Evolutionary conservation across 2,797 vertebrate species (phyloP).

Genomic region (Coregonus suidteri): DNA sequence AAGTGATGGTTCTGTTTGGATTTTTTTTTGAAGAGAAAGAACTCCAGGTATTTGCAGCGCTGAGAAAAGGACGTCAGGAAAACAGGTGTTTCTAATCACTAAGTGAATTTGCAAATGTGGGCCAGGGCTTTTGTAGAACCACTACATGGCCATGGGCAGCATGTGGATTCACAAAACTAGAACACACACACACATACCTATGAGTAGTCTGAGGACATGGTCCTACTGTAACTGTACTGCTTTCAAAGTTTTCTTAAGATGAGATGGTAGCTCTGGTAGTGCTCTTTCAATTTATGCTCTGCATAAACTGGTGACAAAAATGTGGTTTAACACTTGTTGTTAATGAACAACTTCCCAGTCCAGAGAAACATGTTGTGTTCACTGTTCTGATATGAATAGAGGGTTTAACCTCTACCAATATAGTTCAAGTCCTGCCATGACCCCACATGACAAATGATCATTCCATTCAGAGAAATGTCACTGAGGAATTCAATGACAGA

Average conservation of each 20-base stretch:
- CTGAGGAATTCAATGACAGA: neutral
- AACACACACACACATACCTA: no score
- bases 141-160: conserved; percentile 35
- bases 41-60: conserved; percentile 37
- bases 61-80: conserved; percentile 20
- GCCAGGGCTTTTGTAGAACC: neutral
- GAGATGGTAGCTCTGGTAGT: no score
- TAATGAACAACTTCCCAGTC: neutral
- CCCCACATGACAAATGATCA: conserved; percentile 1
- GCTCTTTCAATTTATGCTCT: no score
- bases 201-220: no score
- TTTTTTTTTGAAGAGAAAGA: conserved; percentile 8
- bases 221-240: no score
- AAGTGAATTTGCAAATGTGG: conserved; percentile 55
- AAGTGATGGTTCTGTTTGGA: conserved; percentile 52
- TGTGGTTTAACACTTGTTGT: neutral
- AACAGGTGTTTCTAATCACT: conserved; percentile 77
- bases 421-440: conserved; percentile 2
- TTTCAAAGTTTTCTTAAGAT: no score
- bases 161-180: conserved; percentile 8
- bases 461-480: conserved; percentile 1
- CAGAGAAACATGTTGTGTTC: neutral
- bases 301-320: no score
- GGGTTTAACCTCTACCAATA: neutral
- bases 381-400: neutral